Base-by-base conservation (phyloP, 2,888 invertebrate species). In the Drosophila subquinaria region DNA sequence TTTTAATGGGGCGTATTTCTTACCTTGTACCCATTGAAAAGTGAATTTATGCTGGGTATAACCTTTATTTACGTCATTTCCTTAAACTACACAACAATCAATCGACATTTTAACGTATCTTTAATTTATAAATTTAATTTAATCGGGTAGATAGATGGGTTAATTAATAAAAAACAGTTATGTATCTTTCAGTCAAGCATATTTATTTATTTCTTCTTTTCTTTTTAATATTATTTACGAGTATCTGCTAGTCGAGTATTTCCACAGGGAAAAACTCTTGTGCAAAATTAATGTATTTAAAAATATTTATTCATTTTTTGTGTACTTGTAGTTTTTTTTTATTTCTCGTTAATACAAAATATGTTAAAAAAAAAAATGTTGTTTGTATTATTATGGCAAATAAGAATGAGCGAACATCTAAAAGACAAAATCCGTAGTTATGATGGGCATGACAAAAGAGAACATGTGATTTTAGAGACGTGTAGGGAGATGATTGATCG, bases 1-100 rank as follows among this genome's bases (percentile, higher is more conserved):
- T 35, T 43, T 43, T 42, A 43, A 43, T n/a, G 35, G 56, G 45
- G 56, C 56, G 35, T 57, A 57, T 45, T 45, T 45, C 4, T 42
- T 23, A 23, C 8, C 56, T 45, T 45, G 45, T 57, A 45, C 23
- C 56, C 45, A 57, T 45, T 57, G 20, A 10, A 45, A 57, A 45
- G 6, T 23, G 6, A 35, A 57, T 35, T 35, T 10, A 35, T 36
- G 35, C 23, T 23, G 23, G 43, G 56, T 35, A n/a, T 35, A 33
- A 36, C 5, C 13, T 6, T 23, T 53, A 27, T 27, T 3, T 38
- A 2, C 3, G 17, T 17, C 10, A 45, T 56, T n/a, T 52, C n/a
- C 4, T 11, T 30, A 1, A 17, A 50, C 27, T n/a, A 15, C 27
- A 17, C 8, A 13, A n/a, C 2, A 4, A n/a, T 23, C 13, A 36